A percentile compares a stretch with the other conserved stretches of the same genome.
These are phyloP conservation scores for Neodiprion fabricii DNA, from an alignment of 1,140 invertebrate genomes.

Conservation along the genomic window DNA sequence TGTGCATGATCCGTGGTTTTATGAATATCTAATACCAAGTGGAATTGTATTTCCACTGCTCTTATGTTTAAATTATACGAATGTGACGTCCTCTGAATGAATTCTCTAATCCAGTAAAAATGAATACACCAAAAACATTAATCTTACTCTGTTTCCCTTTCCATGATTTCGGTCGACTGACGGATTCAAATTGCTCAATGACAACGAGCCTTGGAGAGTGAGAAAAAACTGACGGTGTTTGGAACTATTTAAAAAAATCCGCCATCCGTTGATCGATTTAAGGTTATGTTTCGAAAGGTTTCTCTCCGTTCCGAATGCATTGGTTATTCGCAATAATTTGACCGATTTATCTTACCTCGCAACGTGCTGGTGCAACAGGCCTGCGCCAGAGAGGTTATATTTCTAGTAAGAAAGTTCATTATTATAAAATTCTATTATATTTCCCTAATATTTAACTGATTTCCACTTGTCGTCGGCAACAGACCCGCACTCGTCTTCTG, in stretches of 20 bases:
- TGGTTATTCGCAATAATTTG: not conserved
- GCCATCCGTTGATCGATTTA: not conserved
- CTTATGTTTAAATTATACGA: too few species aligned
- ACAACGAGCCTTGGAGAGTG: too few species aligned
- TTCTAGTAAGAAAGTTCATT: constrained; percentile 42
- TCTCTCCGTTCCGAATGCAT: not conserved
- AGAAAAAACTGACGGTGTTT: too few species aligned
- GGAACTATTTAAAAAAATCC: not conserved
- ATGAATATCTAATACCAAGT: too few species aligned
- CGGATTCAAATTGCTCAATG: too few species aligned
- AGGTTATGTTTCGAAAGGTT: not conserved
- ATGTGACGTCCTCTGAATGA: too few species aligned
- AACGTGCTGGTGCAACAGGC: constrained; percentile 31
- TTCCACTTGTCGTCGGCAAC: not conserved
- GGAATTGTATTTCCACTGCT: too few species aligned
- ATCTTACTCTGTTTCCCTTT: too few species aligned
- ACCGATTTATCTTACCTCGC: constrained; percentile 32
- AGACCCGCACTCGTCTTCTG: not conserved
- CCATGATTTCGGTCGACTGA: too few species aligned
- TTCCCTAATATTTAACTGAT: not conserved
- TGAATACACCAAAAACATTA: too few species aligned
- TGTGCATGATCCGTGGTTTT: too few species aligned
- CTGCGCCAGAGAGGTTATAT: constrained; percentile 31
- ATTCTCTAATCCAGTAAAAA: too few species aligned
- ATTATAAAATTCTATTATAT: not conserved